phyloP scores from a whole-genome alignment of 2,113 vertebrate genomes.

The Apodemus sylvaticus region DNA sequence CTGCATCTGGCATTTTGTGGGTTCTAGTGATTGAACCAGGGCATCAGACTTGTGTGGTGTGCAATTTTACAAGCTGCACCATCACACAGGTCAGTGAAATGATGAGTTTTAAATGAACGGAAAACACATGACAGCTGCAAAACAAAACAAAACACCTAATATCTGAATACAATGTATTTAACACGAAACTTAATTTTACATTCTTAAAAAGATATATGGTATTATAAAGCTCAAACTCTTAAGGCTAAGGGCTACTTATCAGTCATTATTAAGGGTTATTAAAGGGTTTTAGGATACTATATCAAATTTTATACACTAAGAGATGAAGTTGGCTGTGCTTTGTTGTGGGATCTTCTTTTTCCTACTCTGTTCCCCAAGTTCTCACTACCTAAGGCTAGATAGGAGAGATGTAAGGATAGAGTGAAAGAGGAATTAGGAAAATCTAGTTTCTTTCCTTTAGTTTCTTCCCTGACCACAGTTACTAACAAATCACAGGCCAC shows the following conservation, averaged over 20 bases:
- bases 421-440: too few species aligned
- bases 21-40: not conserved
- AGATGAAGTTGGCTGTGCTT: not conserved
- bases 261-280: conserved; percentile 20
- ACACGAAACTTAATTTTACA: conserved; percentile 29
- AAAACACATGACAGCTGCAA: not conserved
- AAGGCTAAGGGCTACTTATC: conserved; percentile 27
- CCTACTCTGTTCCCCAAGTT: too few species aligned
- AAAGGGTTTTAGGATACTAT: not conserved
- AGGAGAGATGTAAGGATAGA: too few species aligned
- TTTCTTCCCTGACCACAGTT: too few species aligned
- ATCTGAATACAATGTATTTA: not conserved
- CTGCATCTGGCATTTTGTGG: not conserved
- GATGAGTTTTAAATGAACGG: not conserved
- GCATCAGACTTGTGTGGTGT: not conserved
- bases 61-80: not conserved
- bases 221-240: conserved; percentile 36
- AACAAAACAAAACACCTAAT: not conserved
- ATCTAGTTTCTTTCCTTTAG: too few species aligned
- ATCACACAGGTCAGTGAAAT: not conserved
- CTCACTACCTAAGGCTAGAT: too few species aligned
- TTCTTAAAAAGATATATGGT: not conserved
- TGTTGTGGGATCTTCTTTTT: too few species aligned
- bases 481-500: too few species aligned
- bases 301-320: conserved; percentile 17